These are phyloP conservation scores for Drosophila nigrodunni DNA, from an alignment of 1,140 invertebrate species.

Conservation along the genomic window DNA sequence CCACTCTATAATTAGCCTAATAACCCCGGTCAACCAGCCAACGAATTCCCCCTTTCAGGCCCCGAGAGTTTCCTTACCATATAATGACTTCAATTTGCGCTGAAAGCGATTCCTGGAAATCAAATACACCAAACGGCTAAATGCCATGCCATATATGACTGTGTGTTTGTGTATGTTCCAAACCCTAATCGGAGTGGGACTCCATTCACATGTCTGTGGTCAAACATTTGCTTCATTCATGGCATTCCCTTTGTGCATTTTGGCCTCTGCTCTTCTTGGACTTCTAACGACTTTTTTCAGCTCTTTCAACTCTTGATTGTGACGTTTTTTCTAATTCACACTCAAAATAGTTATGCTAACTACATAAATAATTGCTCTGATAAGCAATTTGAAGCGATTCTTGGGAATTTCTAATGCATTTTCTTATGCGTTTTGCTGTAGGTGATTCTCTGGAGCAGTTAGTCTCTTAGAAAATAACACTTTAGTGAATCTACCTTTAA, in stretches of 20 bases:
- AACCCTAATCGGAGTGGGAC: constrained; percentile 17
- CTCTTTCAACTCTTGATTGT: constrained; percentile 24
- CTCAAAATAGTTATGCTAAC: constrained; percentile 26
- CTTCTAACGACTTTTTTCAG: constrained; percentile 35
- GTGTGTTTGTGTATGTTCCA: not conserved
- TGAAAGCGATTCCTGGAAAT: constrained; percentile 82
- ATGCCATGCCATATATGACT: constrained; percentile 66
- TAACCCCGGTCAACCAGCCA: constrained; percentile 62
- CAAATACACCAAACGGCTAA: constrained; percentile 79
- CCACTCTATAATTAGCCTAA: constrained; percentile 80
- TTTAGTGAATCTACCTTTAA: too few species aligned
- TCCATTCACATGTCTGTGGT: constrained; percentile 34
- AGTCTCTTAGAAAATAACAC: not conserved
- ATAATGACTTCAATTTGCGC: constrained; percentile 82
- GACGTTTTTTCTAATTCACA: constrained; percentile 49
- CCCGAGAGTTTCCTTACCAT: constrained; percentile 24
- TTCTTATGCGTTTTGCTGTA: not conserved
- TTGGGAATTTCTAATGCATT: not conserved
- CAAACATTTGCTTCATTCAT: constrained; percentile 39
- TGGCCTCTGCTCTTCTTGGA: constrained; percentile 16
- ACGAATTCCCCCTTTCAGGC: not conserved
- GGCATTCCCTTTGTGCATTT: constrained; percentile 62
- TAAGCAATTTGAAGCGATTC: not conserved
- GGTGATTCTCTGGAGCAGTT: not conserved
- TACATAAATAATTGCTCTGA: not conserved